These are phyloP conservation scores for Drosophila infuscata DNA, from an alignment of 2,888 invertebrate species.

Conservation along the genomic window DNA sequence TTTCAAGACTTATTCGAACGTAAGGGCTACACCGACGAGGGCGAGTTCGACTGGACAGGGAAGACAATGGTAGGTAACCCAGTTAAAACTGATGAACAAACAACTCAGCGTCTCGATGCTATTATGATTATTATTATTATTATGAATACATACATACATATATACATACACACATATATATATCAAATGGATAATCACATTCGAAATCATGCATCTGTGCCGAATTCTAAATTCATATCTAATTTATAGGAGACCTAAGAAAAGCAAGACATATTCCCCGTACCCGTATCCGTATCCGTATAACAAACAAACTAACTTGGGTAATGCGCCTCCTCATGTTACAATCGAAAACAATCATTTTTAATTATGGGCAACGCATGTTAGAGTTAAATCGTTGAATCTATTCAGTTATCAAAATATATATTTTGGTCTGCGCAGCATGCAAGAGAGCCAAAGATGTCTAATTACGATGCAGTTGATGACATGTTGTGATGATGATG, in stretches of 20 bases:
- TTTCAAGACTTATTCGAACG: constrained; percentile 96
- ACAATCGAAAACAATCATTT: constrained; percentile 38
- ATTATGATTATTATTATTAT: not conserved
- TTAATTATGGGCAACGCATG: constrained; percentile 45
- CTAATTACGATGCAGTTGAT: constrained; percentile 10
- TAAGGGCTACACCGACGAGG: constrained; percentile 94
- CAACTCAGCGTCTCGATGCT: constrained; percentile 3
- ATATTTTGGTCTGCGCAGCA: constrained; percentile 35
- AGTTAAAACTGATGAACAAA: constrained; percentile 3
- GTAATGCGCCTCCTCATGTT: constrained; percentile 45
- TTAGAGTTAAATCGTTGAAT: constrained; percentile 15
- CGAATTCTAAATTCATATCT: constrained; percentile 67
- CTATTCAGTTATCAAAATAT: constrained; percentile 15
- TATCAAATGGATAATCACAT: constrained; percentile 25
- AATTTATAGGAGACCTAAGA: constrained; percentile 71
- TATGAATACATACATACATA: not conserved
- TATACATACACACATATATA: not conserved
- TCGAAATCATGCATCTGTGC: constrained; percentile 36
- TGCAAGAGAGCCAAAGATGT: constrained; percentile 21
- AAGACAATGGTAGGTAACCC: constrained; percentile 88
- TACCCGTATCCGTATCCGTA: not conserved
- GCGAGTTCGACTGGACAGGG: constrained; percentile 98
- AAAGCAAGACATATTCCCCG: constrained; percentile 32
- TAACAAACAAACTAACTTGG: constrained; percentile 46
- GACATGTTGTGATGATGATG: constrained; percentile 8